Evolutionary conservation across 2,888 invertebrate species (phyloP), one percentile per base, ranked within the genome.

Genomic region (Drosophila eohydei): DNA sequence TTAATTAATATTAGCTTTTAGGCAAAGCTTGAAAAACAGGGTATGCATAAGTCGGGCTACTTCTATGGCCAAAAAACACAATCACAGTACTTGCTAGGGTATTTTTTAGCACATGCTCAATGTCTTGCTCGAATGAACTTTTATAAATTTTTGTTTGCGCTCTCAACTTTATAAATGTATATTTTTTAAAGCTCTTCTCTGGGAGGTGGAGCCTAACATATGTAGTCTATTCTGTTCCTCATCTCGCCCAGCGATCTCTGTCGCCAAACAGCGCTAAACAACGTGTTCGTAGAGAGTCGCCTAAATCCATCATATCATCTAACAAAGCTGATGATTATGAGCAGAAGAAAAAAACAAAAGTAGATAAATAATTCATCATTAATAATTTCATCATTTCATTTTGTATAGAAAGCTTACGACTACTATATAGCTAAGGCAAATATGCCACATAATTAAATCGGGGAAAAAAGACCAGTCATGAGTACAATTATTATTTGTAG

Each of bases 381-480:
- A 55, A 32, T 55, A 48, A 46, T 38, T 78, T 54, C 12, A 50
- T 40, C 8, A 48, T 32, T 48, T 32, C 11, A 78, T 62, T 69
- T 61, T 48, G 44, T 72, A 62, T 68, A 64, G 51, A 78, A 66
- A 51, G 40, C 74, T 74, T 71, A 74, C 28, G 43, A 28, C 55
- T 38, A 41, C 60, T 69, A 36, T 36, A 54, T 12, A 69, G 26
- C 73, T 66, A 61, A 59, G 28, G 52, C n/a, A 67, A 67, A 73
- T 73, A 79, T 78, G 76, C 80, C 78, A 78, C 78, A 67, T 56
- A 71, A 62, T 51, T 55, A 52, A 16, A 51, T 30, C 38, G 38
- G 32, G 11, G 2, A 4, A 52, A 36, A 34, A 32, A n/a, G 32
- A 40, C 59, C 68, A 58, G 48, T 63, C 52, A 64, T 66, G 60